A percentile compares a stretch with the other conserved stretches of the same genome.
phyloP scores from a whole-genome alignment of 2,113 vertebrate species.

The Oreochromis tanganicae region DNA sequence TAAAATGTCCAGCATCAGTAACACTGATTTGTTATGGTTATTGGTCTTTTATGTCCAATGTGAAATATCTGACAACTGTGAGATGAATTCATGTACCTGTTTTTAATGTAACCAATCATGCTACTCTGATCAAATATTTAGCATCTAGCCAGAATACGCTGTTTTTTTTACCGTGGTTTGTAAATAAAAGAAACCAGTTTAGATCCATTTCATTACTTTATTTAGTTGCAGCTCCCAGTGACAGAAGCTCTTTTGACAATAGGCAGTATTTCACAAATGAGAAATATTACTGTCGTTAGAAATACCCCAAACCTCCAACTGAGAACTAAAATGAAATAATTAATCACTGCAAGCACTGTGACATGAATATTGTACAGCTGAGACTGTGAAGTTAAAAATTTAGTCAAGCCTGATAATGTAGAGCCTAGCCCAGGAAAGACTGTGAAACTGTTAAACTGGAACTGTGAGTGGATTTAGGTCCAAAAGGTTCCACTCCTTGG shows the following conservation, averaged over 20 bases:
- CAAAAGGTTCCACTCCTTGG: neutral
- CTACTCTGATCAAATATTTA: neutral
- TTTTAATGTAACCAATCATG: neutral
- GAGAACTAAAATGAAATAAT: neutral
- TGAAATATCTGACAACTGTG: neutral
- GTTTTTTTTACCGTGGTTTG: neutral
- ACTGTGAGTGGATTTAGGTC: neutral
- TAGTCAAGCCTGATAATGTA: neutral
- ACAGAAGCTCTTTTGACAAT: neutral
- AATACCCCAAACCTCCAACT: neutral
- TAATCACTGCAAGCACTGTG: neutral
- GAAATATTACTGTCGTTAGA: neutral
- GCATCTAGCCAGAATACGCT: neutral
- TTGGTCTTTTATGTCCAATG: neutral
- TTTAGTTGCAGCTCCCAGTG: neutral
- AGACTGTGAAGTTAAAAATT: neutral
- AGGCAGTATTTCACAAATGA: neutral
- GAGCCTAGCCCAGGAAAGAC: neutral
- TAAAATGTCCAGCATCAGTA: neutral
- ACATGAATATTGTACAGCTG: neutral
- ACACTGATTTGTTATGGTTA: neutral
- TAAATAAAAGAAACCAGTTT: neutral
- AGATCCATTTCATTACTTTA: neutral
- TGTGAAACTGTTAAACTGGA: neutral
- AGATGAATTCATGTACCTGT: neutral